phyloP scores from a whole-genome alignment of 2,113 vertebrate species.

The Zootoca vivipara region DNA sequence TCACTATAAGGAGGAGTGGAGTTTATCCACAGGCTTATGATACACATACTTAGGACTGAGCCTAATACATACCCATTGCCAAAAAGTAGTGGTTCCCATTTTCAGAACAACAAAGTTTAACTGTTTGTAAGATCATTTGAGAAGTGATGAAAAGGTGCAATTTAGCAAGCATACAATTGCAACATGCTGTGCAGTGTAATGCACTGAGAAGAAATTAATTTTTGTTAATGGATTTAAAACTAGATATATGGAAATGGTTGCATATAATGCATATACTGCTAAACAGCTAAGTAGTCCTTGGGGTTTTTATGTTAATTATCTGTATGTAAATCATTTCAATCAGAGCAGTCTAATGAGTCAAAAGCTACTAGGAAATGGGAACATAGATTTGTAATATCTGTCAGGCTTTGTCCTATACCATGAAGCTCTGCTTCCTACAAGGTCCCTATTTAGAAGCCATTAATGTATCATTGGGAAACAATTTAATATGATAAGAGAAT shows the following conservation, averaged over 20 bases:
- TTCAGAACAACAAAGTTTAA: conserved; percentile 54
- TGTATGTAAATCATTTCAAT: conserved; percentile 76
- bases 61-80: conserved; percentile 19
- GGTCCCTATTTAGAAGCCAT: not conserved
- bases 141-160: conserved; percentile 64
- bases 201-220: conserved; percentile 73
- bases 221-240: conserved; percentile 82
- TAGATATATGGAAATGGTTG: conserved; percentile 76
- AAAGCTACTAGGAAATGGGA: conserved; percentile 60
- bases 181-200: conserved; percentile 45
- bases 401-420: conserved; percentile 8
- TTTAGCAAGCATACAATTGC: conserved; percentile 62
- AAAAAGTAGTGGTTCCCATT: conserved; percentile 41
- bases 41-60: not conserved
- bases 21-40: not conserved
- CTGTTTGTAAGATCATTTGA: conserved; percentile 47
- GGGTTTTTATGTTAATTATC: conserved; percentile 75
- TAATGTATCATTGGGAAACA: not conserved
- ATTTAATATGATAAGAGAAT: not conserved
- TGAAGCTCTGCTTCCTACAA: not conserved
- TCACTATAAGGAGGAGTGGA: not conserved
- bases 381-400: conserved; percentile 32
- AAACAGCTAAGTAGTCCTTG: conserved; percentile 81
- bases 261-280: conserved; percentile 78
- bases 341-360: conserved; percentile 71